These are phyloP conservation scores for Grallaria varia DNA, from an alignment of 2,113 vertebrate genomes.

Conservation along the genomic window DNA sequence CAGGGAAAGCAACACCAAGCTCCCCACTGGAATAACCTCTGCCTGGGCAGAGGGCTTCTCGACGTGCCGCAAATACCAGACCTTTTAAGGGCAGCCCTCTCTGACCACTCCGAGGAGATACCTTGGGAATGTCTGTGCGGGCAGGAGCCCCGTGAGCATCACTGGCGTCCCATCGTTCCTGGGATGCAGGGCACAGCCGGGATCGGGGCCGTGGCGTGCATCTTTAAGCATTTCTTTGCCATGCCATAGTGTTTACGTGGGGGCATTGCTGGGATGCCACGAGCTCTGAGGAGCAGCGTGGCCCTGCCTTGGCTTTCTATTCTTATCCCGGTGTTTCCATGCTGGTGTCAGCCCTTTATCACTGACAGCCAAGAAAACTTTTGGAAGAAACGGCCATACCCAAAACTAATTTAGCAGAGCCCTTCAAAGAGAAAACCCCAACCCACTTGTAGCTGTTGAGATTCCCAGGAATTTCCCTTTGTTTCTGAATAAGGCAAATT, in stretches of 20 bases:
- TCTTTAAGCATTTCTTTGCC: not conserved
- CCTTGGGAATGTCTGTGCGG: not conserved
- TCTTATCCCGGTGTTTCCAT: not conserved
- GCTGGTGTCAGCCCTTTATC: not conserved
- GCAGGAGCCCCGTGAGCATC: not conserved
- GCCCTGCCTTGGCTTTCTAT: conserved; percentile 19
- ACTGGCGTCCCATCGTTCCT: rapidly evolving
- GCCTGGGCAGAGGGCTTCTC: conserved; percentile 3
- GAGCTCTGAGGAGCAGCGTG: not conserved
- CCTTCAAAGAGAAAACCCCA: not conserved
- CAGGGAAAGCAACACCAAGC: not conserved
- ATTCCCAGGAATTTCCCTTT: not conserved
- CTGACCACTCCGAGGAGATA: not conserved
- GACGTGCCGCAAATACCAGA: conserved; percentile 7
- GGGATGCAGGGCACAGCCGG: not conserved
- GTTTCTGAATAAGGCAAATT: not conserved
- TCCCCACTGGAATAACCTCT: not conserved
- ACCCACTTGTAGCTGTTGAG: not conserved
- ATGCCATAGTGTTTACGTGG: not conserved
- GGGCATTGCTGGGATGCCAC: not conserved
- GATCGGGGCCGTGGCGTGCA: rapidly evolving
- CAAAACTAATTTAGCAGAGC: not conserved
- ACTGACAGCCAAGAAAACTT: not conserved
- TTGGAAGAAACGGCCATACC: not conserved
- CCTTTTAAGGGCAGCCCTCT: conserved; percentile 56